Percentiles rank a stretch among this genome's conserved stretches.
phyloP scores from a whole-genome alignment of 2,888 invertebrate species.

The Tetramorium bicarinatum region DNA sequence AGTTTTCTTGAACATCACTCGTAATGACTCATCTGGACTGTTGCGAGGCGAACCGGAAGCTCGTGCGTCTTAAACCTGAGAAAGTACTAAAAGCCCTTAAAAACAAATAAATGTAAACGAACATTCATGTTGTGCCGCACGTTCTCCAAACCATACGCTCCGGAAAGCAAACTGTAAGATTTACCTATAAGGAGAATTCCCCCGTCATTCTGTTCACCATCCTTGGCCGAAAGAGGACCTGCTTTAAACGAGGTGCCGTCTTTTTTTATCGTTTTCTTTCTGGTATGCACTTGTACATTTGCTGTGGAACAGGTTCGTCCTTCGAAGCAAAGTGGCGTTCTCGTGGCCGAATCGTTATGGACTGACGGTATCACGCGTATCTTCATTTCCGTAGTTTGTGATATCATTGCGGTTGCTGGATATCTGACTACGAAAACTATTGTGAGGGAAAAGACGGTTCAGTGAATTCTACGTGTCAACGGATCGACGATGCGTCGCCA shows the following conservation, averaged over 20 bases:
- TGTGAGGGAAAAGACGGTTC: neutral
- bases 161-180: neutral
- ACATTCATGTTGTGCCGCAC: neutral
- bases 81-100: constrained; percentile 1
- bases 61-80: neutral
- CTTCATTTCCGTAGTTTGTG: constrained; percentile 39
- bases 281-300: neutral
- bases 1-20: neutral
- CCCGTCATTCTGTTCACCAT: neutral
- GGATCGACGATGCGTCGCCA: neutral
- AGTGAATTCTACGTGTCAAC: constrained; percentile 28
- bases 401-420: constrained; percentile 27
- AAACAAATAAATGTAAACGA: neutral
- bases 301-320: neutral
- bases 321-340: neutral
- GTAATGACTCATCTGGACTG: neutral
- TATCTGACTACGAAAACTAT: neutral
- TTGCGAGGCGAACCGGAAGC: neutral
- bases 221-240: neutral
- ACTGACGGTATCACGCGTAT: constrained; percentile 11
- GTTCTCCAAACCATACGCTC: neutral
- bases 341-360: neutral
- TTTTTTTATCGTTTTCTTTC: neutral
- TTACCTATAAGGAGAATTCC: neutral
- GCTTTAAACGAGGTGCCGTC: neutral